Percentiles rank a stretch among this genome's conserved stretches.
These are phyloP conservation scores for Sinopyrophorus schimmeli DNA, from an alignment of 2,888 invertebrate species.

Conservation along the genomic window DNA sequence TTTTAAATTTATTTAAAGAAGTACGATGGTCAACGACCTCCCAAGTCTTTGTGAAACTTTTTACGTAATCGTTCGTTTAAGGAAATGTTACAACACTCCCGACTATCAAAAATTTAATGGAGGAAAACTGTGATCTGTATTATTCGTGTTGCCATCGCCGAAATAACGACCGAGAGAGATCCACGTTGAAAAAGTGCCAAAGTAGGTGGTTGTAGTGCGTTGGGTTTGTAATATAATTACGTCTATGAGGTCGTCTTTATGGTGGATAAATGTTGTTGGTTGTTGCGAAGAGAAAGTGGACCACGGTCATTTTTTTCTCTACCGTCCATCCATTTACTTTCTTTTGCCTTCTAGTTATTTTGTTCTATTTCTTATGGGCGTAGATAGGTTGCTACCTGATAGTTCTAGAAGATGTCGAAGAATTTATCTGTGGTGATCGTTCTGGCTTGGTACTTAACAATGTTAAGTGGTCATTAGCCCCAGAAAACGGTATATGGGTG, in stretches of 20 bases:
- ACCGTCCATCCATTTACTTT: constrained; percentile 9
- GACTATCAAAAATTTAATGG: too few relatives aligned
- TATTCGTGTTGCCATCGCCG: too few relatives aligned
- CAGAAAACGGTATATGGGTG: constrained; percentile 28
- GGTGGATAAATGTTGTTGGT: constrained; percentile 1
- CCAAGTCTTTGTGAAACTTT: constrained; percentile 6
- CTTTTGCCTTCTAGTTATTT: constrained; percentile 10
- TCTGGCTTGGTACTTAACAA: constrained; percentile 23
- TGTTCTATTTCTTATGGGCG: background rate
- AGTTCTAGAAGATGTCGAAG: constrained; percentile 4
- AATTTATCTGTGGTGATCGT: constrained; percentile 15
- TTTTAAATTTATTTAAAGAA: constrained; percentile 8
- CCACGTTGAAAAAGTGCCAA: too few relatives aligned
- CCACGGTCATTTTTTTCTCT: constrained; percentile 16
- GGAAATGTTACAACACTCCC: constrained; percentile 2
- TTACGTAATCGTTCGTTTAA: constrained; percentile 4
- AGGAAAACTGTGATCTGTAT: background rate
- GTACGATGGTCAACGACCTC: constrained; percentile 7
- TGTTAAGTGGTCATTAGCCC: constrained; percentile 32
- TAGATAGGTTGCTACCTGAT: background rate
- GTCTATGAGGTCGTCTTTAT: constrained; percentile 7
- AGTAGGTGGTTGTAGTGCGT: background rate
- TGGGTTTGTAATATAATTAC: constrained; percentile 3
- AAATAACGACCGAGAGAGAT: too few relatives aligned
- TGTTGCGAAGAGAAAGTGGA: constrained; percentile 19